Evolutionary conservation across 2,888 invertebrate species (phyloP).

Genomic region (Diadegma fenestrale): DNA sequence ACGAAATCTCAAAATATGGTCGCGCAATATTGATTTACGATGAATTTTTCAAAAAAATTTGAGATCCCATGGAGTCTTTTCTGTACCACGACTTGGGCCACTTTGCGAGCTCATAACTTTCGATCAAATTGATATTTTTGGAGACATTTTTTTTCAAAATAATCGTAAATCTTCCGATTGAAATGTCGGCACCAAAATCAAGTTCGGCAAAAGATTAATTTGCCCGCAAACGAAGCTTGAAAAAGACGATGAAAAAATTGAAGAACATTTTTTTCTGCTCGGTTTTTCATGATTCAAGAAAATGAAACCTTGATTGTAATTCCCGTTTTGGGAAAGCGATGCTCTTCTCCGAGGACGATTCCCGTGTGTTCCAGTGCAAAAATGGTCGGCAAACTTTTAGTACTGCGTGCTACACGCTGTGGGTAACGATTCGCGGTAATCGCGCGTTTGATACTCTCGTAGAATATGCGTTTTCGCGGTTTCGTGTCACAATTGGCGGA

Average conservation of each 20-base stretch:
- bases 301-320: not conserved
- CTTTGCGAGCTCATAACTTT: not conserved
- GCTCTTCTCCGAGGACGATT: not conserved
- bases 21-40: too few relatives aligned
- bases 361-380: too few relatives aligned
- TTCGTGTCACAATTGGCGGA: slow-evolving; percentile 59
- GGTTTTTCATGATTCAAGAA: not conserved
- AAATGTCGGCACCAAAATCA: too few relatives aligned
- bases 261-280: not conserved
- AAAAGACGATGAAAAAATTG: not conserved
- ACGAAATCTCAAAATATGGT: too few relatives aligned
- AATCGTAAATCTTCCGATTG: not conserved
- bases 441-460: not conserved
- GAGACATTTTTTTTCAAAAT: not conserved
- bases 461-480: slow-evolving; percentile 57
- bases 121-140: not conserved
- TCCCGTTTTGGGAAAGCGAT: not conserved
- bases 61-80: too few relatives aligned
- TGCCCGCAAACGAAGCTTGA: too few relatives aligned
- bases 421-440: slow-evolving; percentile 13
- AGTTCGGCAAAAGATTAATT: too few relatives aligned
- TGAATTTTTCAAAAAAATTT: too few relatives aligned
- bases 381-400: not conserved
- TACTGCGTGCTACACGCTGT: not conserved
- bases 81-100: not conserved